Base-by-base conservation (phyloP, 2,888 invertebrate species). In the Drosophila nigricruria region DNA sequence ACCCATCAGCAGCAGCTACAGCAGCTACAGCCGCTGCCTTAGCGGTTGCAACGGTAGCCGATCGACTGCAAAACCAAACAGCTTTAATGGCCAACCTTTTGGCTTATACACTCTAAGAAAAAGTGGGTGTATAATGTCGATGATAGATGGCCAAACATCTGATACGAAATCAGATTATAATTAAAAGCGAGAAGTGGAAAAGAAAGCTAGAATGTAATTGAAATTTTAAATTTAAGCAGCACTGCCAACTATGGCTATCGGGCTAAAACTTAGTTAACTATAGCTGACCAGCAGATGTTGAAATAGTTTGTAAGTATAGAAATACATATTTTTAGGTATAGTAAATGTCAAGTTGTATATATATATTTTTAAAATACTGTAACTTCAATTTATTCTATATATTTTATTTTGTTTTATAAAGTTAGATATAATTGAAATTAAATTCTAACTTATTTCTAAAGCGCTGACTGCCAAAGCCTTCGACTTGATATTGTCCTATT, bases 21-120 rank as follows among this genome's bases (percentile, higher is more conserved):
- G 10, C 49, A 63, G 9, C 50, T 57, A 14, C 63, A 69, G 69
- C 66, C 66, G 65, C 62, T 70, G 77, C 77, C 45, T 40, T 47
- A 70, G 70, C 83, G 73, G 81, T 77, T 71, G 77, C 83, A 86
- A 88, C 83, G 77, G 81, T 85, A 86, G 78, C 88, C 73, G 86
- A 79, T 81, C 73, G 67, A 72, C 76, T 78, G 79, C 23, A 83
- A 79, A 79, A 73, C 74, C 77, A 80, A 75, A 67, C 68, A 61
- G 73, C 77, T 77, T 87, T 87, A 87, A 85, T 84, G 88, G 82
- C 76, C 85, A 75, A 73, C 64, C 66, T 66, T 64, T 66, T 25
- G 66, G 45, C 45, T 34, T 20, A 14, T 40, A n/a, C 66, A 66
- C 64, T 50, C 9, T 2, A 25, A 25, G n/a, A 64, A 64, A 58